Percentiles rank a stretch among this genome's conserved stretches.
These are phyloP conservation scores for Drosophila tani DNA, from an alignment of 1,140 invertebrate species.

Conservation along the genomic window DNA sequence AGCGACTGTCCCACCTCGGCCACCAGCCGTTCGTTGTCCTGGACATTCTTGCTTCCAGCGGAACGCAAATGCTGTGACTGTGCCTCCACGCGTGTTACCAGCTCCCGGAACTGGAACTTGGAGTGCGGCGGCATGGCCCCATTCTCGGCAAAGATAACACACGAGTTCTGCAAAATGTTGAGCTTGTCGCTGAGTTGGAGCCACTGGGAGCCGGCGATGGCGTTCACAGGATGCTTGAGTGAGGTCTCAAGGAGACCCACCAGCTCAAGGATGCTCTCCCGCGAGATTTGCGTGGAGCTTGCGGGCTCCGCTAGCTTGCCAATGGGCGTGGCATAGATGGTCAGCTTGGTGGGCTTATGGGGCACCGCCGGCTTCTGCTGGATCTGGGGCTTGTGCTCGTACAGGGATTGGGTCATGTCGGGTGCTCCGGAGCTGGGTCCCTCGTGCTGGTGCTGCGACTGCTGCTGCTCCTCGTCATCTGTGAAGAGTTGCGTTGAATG, in stretches of 20 bases:
- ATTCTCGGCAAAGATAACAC: conserved; percentile 89
- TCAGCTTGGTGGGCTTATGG: conserved; percentile 87
- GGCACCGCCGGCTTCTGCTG: conserved; percentile 86
- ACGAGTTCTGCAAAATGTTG: conserved; percentile 91
- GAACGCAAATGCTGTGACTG: conserved; percentile 91
- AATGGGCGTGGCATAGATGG: conserved; percentile 87
- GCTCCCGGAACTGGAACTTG: conserved; percentile 95
- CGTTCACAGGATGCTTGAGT: conserved; percentile 87
- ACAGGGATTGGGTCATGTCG: conserved; percentile 79
- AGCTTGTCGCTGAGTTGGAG: conserved; percentile 94
- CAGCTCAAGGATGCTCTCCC: conserved; percentile 90
- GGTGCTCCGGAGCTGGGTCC: conserved; percentile 18
- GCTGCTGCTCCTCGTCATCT: conserved; percentile 63
- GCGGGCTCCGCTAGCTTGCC: conserved; percentile 77
- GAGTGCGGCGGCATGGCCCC: conserved; percentile 92
- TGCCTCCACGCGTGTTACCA: conserved; percentile 92
- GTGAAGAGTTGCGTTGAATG: conserved; percentile 84
- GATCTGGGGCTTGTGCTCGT: conserved; percentile 43
- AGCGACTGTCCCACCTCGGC: conserved; percentile 92
- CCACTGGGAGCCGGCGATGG: conserved; percentile 89
- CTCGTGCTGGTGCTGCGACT: conserved; percentile 35
- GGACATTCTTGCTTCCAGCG: conserved; percentile 89
- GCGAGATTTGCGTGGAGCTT: conserved; percentile 85
- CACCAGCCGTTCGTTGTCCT: conserved; percentile 89
- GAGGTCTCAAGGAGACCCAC: conserved; percentile 89